Conservation (phyloP, 2,888 invertebrate species). For the Tigriopus californicus region DNA sequence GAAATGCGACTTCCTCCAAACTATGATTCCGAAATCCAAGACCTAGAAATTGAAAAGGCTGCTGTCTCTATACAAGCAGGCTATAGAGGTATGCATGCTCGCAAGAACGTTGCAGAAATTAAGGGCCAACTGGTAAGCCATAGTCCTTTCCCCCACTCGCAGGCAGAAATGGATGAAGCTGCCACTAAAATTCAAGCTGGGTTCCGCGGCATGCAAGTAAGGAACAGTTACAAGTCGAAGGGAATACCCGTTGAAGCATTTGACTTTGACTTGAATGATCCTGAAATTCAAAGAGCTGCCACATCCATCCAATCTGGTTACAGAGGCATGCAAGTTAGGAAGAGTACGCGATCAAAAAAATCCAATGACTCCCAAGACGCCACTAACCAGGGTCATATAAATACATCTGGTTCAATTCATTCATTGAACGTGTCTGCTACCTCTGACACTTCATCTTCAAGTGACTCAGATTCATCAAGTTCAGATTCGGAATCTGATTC, state of each 20-base stretch:
- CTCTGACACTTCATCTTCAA: too few relatives aligned
- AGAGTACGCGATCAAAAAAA: not conserved
- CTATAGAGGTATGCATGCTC: not conserved
- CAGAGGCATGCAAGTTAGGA: not conserved
- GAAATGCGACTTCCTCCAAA: not conserved
- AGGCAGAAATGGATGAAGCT: not conserved
- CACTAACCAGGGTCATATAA: too few relatives aligned
- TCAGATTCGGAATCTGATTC: too few relatives aligned
- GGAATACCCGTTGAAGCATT: not conserved
- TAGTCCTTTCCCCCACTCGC: too few relatives aligned
- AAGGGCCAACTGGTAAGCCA: not conserved
- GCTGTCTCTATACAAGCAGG: not conserved
- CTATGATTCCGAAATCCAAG: not conserved
- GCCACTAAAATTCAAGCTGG: slow-evolving; percentile 1
- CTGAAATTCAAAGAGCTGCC: not conserved
- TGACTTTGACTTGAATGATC: not conserved
- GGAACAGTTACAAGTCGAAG: not conserved
- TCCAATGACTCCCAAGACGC: too few relatives aligned
- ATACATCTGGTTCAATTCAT: too few relatives aligned
- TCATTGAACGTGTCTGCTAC: too few relatives aligned
- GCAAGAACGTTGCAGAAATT: not conserved
- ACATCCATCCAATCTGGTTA: slow-evolving; percentile 5
- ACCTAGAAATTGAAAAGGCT: not conserved
- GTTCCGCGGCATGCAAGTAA: not conserved
- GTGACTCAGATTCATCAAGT: too few relatives aligned